Evolutionary conservation across 2,888 invertebrate species (phyloP).

Genomic region (Cylindroiulus punctatus): DNA sequence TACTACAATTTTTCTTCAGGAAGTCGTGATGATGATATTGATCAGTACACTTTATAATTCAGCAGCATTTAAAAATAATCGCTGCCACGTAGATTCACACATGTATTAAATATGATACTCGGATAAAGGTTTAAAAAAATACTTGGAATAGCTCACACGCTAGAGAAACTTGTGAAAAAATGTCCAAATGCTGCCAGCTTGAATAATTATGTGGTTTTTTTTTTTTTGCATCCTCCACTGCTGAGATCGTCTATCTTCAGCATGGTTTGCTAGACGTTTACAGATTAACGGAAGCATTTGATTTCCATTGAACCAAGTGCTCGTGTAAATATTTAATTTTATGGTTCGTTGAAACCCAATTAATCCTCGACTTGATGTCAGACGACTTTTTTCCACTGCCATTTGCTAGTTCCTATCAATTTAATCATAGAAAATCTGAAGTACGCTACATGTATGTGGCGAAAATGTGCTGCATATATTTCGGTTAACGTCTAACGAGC

Average conservation of each 20-base stretch:
- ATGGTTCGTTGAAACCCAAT: slow-evolving; percentile 9
- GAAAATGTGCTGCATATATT: not conserved
- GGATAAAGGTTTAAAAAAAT: too few species aligned
- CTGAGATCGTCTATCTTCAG: not conserved
- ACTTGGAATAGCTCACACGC: too few species aligned
- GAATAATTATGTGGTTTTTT: not conserved
- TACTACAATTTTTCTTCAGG: too few species aligned
- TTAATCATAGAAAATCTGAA: not conserved
- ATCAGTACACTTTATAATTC: too few species aligned
- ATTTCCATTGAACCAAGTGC: not conserved
- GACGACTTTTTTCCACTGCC: not conserved
- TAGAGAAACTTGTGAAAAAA: not conserved
- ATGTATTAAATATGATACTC: too few species aligned
- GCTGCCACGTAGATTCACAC: too few species aligned
- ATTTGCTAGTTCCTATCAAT: not conserved
- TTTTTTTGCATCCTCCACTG: too few species aligned
- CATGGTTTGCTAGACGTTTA: not conserved
- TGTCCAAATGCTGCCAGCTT: not conserved
- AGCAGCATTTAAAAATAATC: too few species aligned
- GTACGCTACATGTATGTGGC: not conserved
- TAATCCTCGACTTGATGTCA: not conserved
- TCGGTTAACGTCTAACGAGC: not conserved
- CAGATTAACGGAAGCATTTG: not conserved
- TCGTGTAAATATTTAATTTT: not conserved
- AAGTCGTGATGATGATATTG: too few species aligned